These are phyloP conservation scores for human (Homo sapiens) DNA, from an alignment of 2,113 vertebrate species.

Conservation along the genomic window GRCh38 chr1:32755001-32755500, in stretches of 20 bases:
- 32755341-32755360: constrained; percentile 34
- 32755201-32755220: not conserved
- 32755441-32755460: not conserved
- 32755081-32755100: not conserved
- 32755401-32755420: constrained; percentile 68
- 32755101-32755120: constrained; percentile 40
- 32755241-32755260: not conserved
- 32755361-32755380: constrained; percentile 54
- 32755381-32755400: constrained; percentile 67
- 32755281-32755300: not conserved
- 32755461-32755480: constrained; percentile 14
- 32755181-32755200: constrained; percentile 48
- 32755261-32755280: not conserved
- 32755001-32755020: constrained; percentile 50
- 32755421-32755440: not conserved
- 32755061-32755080: constrained; percentile 40
- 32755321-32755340: not conserved
- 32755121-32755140: not conserved
- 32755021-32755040: constrained; percentile 68
- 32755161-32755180: not conserved
- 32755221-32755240: not conserved
- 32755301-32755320: not conserved
- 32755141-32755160: constrained; percentile 7
- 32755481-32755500: not conserved
- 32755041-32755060: constrained; percentile 60